Evolutionary conservation across 2,888 invertebrate genomes (phyloP).

Genomic region (Xestia ashworthii): DNA sequence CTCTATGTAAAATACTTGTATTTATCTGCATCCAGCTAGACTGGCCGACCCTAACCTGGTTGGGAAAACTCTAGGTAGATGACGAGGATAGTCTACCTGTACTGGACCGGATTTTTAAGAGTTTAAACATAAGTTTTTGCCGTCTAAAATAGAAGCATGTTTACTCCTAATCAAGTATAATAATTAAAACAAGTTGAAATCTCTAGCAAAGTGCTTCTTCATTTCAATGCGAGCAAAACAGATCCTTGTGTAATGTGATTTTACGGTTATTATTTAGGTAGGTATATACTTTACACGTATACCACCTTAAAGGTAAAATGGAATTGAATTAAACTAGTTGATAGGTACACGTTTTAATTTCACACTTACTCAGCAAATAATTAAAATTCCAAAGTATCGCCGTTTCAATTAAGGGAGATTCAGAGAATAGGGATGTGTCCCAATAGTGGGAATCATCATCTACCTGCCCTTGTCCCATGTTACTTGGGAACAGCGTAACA

Average conservation of each 20-base stretch:
- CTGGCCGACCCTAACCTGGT: too few relatives aligned
- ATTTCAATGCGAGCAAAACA: background rate
- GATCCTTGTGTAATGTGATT: background rate
- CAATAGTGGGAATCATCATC: too few relatives aligned
- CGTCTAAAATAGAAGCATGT: background rate
- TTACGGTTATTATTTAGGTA: too few relatives aligned
- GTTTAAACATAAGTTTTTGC: background rate
- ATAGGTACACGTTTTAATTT: slow-evolving; percentile 35
- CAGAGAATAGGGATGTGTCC: too few relatives aligned
- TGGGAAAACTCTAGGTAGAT: too few relatives aligned
- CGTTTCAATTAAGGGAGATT: too few relatives aligned
- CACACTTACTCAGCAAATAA: slow-evolving; percentile 45
- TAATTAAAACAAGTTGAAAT: background rate
- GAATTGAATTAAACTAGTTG: slow-evolving; percentile 15
- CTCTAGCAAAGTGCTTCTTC: background rate
- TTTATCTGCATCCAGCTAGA: too few relatives aligned
- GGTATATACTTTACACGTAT: background rate
- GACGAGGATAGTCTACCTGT: too few relatives aligned
- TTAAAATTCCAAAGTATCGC: slow-evolving; percentile 25
- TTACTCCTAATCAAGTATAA: background rate
- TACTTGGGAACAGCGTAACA: too few relatives aligned
- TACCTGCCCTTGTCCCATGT: too few relatives aligned
- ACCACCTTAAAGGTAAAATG: background rate
- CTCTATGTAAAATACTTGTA: too few relatives aligned
- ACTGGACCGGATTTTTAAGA: background rate